A percentile compares a stretch with the other conserved stretches of the same genome.
These are phyloP conservation scores for Electrophaes corylata DNA, from an alignment of 2,888 invertebrate genomes.

Conservation along the genomic window DNA sequence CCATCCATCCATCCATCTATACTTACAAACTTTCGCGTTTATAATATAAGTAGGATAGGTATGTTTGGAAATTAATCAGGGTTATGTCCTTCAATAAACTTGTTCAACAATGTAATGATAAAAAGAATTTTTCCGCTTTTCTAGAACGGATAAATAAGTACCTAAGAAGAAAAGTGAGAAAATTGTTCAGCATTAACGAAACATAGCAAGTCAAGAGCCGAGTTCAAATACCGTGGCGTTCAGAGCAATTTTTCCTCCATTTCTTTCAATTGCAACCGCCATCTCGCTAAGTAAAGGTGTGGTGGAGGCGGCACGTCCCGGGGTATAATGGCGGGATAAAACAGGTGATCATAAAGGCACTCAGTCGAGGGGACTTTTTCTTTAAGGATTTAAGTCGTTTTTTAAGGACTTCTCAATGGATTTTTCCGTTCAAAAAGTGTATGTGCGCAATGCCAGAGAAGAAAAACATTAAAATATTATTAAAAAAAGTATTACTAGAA, in stretches of 20 bases:
- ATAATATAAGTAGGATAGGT: no score
- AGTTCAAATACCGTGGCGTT: slow-evolving; percentile 33
- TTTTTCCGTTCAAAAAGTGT: no score
- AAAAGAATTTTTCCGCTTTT: neutral
- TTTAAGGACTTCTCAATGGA: no score
- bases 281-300: slow-evolving; percentile 47
- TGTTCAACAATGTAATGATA: no score
- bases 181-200: slow-evolving; percentile 9
- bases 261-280: slow-evolving; percentile 44
- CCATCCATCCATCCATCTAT: no score
- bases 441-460: no score
- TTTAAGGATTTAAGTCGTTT: slow-evolving; percentile 5
- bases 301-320: slow-evolving; percentile 39
- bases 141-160: neutral
- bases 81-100: no score
- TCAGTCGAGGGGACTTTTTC: slow-evolving; percentile 28
- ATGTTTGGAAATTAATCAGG: no score
- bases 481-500: no score
- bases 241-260: slow-evolving; percentile 43
- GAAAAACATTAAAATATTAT: neutral
- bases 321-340: slow-evolving; percentile 40
- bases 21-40: no score
- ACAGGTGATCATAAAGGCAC: slow-evolving; percentile 43
- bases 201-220: slow-evolving; percentile 10
- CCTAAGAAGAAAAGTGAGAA: neutral